A percentile compares a stretch with the other conserved stretches of the same genome.
phyloP scores from a whole-genome alignment of 2,888 invertebrate genomes.

The Azorinus chamasolen region DNA sequence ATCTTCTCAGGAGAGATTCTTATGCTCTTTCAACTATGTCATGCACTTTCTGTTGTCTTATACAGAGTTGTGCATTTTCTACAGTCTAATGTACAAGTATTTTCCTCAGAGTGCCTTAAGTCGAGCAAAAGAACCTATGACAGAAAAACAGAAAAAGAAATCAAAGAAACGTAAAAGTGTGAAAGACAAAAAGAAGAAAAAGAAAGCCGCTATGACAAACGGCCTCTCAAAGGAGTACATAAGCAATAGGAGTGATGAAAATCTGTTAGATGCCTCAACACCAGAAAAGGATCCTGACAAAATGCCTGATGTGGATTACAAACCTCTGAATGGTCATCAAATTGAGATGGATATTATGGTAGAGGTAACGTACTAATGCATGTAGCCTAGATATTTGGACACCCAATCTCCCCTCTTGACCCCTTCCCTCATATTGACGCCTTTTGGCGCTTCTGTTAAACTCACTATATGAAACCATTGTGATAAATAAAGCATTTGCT shows the following conservation, averaged over 20 bases:
- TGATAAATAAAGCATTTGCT: too few relatives aligned
- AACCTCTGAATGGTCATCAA: conserved; percentile 38
- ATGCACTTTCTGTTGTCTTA: too few relatives aligned
- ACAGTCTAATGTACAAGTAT: too few relatives aligned
- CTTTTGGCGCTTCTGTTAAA: too few relatives aligned
- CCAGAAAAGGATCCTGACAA: conserved; percentile 59
- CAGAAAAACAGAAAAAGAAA: conserved; percentile 68
- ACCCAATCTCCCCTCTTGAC: too few relatives aligned
- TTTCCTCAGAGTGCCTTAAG: conserved; percentile 77
- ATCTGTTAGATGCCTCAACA: conserved; percentile 64
- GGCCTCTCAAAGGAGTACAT: conserved; percentile 74
- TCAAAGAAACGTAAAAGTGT: conserved; percentile 62
- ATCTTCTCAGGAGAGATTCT: too few relatives aligned
- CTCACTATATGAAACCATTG: too few relatives aligned
- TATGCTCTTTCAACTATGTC: too few relatives aligned
- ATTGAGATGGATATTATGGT: conserved; percentile 51
- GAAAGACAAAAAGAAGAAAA: conserved; percentile 67
- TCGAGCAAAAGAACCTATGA: conserved; percentile 75
- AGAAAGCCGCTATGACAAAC: conserved; percentile 68
- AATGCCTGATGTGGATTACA: conserved; percentile 47
- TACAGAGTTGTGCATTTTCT: too few relatives aligned
- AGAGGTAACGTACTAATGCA: too few relatives aligned
- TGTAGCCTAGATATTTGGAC: too few relatives aligned
- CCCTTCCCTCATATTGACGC: too few relatives aligned
- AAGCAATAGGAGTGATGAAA: conserved; percentile 77